Evolutionary conservation across 2,888 invertebrate genomes (phyloP), one percentile per base, ranked within the genome.

Genomic region (Asteroscopus sphinx): DNA sequence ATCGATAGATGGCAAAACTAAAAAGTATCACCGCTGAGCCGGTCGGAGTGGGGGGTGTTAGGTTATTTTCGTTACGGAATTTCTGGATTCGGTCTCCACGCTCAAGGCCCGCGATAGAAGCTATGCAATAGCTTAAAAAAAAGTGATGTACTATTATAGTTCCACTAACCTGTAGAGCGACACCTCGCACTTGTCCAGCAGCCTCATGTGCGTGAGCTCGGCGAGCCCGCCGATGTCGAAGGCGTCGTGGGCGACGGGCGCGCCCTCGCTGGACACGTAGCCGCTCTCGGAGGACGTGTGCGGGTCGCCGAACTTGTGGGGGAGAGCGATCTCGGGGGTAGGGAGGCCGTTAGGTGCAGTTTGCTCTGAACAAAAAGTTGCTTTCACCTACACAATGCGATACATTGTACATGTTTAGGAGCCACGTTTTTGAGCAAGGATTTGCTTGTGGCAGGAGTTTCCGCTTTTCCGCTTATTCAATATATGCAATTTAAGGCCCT

Each of bases 181-280:
- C 26, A 93, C 85, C 1, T 78, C 59, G 30, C 86, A 90, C 9
- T 94, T 93, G 61, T 92, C 89, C 37, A 95, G 87, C 35, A 95
- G 89, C 21, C 89, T 85, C 61, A 93, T 87, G 57, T 92, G 90
- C 26, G 94, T 93, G 39, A 95, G 88, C 46, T 95, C 94, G 3
- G 88, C 85, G 64, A 96, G 83, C 1, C 95, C 93, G 9, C 95
- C 94, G 37, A 95, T 87, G 64, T 95, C 93, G 72, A 93, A 95
- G 41, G 93, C 91, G 73, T 94, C 94, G 25, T 89, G 45, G n/a
- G 66, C 86, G 78, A 51, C 59, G 53, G 55, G 44, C 21, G 75
- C 52, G 39, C 54, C 61, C 61, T 54, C 63, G 45, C 53, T 67
- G 17, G 71, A 76, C 52, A 58, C 55, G 78, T 88, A 89, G 3